phyloP scores from a whole-genome alignment of 92 coral and sea anemone species.

The Zoanthus gigantus region DNA sequence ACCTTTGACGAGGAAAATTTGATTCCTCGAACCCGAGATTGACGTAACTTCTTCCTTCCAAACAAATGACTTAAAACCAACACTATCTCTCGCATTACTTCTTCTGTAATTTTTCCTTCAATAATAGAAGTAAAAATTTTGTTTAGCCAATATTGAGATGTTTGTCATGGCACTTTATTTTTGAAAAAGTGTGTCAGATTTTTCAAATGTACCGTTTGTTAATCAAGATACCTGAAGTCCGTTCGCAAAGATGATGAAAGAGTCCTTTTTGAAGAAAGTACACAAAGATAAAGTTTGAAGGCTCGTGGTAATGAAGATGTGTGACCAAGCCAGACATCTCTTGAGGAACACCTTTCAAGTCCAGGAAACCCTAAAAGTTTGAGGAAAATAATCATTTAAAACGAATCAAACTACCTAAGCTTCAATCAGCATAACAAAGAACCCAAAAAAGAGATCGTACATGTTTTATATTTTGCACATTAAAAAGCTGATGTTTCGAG shows the following conservation, averaged over 20 bases:
- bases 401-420: neutral
- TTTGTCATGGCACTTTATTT: neutral
- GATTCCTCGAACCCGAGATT: constrained; percentile 31
- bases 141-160: neutral
- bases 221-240: constrained; percentile 7
- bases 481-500: too few species aligned
- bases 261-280: constrained; percentile 72
- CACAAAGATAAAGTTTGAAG: constrained; percentile 73
- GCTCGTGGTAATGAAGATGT: constrained; percentile 89
- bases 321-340: constrained; percentile 83
- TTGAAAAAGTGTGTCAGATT: too few species aligned
- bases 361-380: constrained; percentile 65
- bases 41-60: constrained; percentile 51
- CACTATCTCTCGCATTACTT: constrained; percentile 60
- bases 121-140: neutral
- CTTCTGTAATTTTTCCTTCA: constrained; percentile 59
- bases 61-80: constrained; percentile 69
- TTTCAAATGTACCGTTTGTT: neutral
- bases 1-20: constrained; percentile 69
- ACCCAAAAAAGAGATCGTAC: neutral
- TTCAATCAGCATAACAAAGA: neutral
- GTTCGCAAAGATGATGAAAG: constrained; percentile 69
- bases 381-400: neutral
- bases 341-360: constrained; percentile 73
- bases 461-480: too few species aligned